These are phyloP conservation scores for Hirtodrosophila trivittata DNA, from an alignment of 2,888 invertebrate species.

Conservation along the genomic window DNA sequence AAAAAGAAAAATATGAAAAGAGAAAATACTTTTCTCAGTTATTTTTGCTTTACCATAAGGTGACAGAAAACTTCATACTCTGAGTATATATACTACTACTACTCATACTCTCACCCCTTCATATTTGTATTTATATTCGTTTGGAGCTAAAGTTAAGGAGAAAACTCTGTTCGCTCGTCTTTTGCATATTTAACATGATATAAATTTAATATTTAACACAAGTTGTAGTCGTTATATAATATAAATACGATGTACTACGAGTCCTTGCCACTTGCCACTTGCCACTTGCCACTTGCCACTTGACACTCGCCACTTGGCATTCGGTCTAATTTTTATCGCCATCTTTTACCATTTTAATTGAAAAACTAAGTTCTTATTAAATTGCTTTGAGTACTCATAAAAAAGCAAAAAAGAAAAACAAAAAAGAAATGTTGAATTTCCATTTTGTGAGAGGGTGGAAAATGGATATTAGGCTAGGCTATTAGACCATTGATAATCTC, in stretches of 20 bases:
- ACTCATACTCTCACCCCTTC: too few relatives aligned
- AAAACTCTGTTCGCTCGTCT: not conserved
- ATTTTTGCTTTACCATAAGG: conserved; percentile 10
- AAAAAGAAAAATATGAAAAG: not conserved
- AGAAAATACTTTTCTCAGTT: conserved; percentile 1
- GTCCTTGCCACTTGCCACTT: conserved; percentile 1
- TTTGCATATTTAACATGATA: conserved; percentile 39
- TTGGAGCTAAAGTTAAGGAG: not conserved
- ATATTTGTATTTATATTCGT: too few relatives aligned
- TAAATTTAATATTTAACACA: conserved; percentile 30
- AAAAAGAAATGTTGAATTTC: not conserved
- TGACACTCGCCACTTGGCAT: not conserved
- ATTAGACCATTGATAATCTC: too few relatives aligned
- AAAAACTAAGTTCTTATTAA: not conserved
- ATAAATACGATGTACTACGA: too few relatives aligned
- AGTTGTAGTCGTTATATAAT: conserved; percentile 6
- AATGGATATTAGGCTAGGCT: not conserved
- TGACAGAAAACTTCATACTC: conserved; percentile 15
- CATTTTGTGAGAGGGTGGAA: not conserved
- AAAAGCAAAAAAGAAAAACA: not conserved
- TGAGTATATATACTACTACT: not conserved
- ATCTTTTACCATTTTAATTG: conserved; percentile 24
- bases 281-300: not conserved
- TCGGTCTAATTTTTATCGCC: conserved; percentile 15
- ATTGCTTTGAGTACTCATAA: not conserved